These are phyloP conservation scores for Napeogenes sylphis DNA, from an alignment of 2,888 invertebrate genomes.

Conservation along the genomic window DNA sequence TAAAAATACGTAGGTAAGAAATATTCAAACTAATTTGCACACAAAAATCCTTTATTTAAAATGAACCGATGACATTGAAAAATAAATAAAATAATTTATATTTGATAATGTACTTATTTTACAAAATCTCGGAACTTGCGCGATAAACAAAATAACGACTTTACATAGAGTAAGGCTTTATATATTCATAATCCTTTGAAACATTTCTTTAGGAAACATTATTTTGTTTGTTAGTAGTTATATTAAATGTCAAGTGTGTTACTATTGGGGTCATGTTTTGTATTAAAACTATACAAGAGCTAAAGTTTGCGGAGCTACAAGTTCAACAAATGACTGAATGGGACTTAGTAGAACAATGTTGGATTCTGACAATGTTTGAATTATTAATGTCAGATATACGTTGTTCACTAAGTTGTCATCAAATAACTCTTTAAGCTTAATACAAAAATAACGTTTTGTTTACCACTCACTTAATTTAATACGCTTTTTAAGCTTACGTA, in stretches of 20 bases:
- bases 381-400: slow-evolving; percentile 18
- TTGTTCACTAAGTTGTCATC: not conserved
- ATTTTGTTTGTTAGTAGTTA: not conserved
- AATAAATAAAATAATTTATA: not conserved
- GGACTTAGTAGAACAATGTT: slow-evolving; percentile 9
- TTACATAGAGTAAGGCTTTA: not conserved
- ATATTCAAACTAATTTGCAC: too few species aligned
- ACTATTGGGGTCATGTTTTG: slow-evolving; percentile 6
- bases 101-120: too few species aligned
- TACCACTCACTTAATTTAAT: too few species aligned
- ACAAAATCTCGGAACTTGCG: not conserved
- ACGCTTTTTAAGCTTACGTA: too few species aligned
- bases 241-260: slow-evolving; percentile 9
- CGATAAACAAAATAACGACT: not conserved
- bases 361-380: slow-evolving; percentile 21
- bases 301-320: slow-evolving; percentile 12
- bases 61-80: too few species aligned
- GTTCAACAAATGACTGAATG: slow-evolving; percentile 20
- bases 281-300: slow-evolving; percentile 8
- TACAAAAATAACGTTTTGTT: too few species aligned
- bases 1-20: too few species aligned
- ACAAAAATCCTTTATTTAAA: too few species aligned
- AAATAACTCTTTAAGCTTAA: too few species aligned
- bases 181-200: not conserved
- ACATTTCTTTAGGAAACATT: not conserved